A percentile compares a stretch with the other conserved stretches of the same genome.
These are phyloP conservation scores for Sabatieria punctata DNA, from an alignment of 2,888 invertebrate genomes.

Conservation along the genomic window DNA sequence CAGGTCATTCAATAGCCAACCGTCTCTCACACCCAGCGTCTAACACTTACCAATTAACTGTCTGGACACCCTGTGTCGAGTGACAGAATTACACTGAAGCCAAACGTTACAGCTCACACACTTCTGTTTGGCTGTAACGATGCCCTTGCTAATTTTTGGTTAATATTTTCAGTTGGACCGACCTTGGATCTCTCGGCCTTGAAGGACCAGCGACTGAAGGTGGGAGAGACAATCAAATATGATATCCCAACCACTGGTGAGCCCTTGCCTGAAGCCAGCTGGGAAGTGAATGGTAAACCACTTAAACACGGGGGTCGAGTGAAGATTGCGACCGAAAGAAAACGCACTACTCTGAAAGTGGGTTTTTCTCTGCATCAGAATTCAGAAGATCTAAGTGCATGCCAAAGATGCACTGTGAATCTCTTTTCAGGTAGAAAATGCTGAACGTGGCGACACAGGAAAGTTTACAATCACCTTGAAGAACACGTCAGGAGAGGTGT, in stretches of 20 bases:
- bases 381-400: neutral
- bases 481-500: constrained; percentile 79
- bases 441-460: constrained; percentile 76
- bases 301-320: constrained; percentile 28
- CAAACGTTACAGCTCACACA: too few species aligned
- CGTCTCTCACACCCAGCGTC: too few species aligned
- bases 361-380: constrained; percentile 30
- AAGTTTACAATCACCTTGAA: constrained; percentile 66
- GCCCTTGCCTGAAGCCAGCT: constrained; percentile 78
- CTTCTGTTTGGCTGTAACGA: too few species aligned
- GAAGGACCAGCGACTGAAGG: constrained; percentile 81
- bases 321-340: constrained; percentile 30
- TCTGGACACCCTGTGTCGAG: too few species aligned
- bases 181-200: constrained; percentile 75
- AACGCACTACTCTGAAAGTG: constrained; percentile 35
- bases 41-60: too few species aligned
- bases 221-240: constrained; percentile 78
- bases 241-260: constrained; percentile 92
- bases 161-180: constrained; percentile 56
- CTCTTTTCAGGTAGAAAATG: constrained; percentile 57
- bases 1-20: too few species aligned
- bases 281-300: constrained; percentile 48
- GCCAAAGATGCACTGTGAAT: constrained; percentile 4
- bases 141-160: too few species aligned
- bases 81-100: too few species aligned